Conservation (phyloP, 1,140 invertebrate species). For the Drosophila repleta region DNA sequence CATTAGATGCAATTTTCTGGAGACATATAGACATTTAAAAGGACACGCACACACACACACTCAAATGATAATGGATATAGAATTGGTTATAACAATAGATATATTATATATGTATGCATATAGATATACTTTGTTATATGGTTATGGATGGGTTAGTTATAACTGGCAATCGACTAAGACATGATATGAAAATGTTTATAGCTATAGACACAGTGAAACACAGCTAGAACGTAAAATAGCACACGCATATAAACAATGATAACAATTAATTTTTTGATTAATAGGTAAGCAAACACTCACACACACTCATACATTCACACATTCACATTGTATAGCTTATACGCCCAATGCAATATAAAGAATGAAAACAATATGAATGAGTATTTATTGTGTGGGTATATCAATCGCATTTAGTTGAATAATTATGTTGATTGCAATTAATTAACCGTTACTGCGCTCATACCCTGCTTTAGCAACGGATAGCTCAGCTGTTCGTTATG, state of each 20-base stretch:
- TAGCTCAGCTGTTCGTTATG: no score
- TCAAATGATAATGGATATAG: constrained; percentile 22
- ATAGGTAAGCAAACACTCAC: constrained; percentile 47
- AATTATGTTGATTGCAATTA: constrained; percentile 8
- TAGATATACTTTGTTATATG: constrained; percentile 30
- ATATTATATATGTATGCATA: constrained; percentile 32
- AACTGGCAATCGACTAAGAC: constrained; percentile 62
- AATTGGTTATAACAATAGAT: constrained; percentile 22
- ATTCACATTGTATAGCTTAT: constrained; percentile 20
- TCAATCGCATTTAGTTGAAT: constrained; percentile 33
- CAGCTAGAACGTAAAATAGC: constrained; percentile 64
- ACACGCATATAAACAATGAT: constrained; percentile 59
- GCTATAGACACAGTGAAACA: constrained; percentile 64
- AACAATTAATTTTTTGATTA: constrained; percentile 76
- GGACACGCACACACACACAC: constrained; percentile 11
- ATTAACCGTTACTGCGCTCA: neutral
- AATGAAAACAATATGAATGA: constrained; percentile 48
- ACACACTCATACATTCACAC: constrained; percentile 14
- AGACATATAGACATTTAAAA: constrained; percentile 39
- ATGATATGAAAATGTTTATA: constrained; percentile 59
- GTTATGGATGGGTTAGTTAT: constrained; percentile 34
- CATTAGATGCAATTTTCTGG: constrained; percentile 12
- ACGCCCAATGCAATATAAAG: constrained; percentile 32
- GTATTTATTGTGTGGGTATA: constrained; percentile 36
- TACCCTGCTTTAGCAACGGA: neutral